Evolutionary conservation across 92 coral and sea anemone genomes (phyloP), one percentile per base, ranked within the genome.

Genomic region (Hydrozoanthus gracilis): DNA sequence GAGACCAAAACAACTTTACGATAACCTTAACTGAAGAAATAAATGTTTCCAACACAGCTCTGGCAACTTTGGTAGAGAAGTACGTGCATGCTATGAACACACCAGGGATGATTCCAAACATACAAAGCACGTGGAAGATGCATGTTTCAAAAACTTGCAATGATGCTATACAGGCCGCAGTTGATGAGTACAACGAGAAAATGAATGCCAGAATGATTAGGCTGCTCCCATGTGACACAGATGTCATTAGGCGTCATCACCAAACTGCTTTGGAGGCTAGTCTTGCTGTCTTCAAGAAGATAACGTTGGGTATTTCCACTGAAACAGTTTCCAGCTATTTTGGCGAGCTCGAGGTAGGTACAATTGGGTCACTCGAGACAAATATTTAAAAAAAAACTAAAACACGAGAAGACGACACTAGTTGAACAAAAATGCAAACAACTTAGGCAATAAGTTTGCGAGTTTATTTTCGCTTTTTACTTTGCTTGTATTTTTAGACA

Each of bases 61-160:
- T 95, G 67, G 96, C 93, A 3, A 76, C 93, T 20, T 82, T 95
- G 76, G 88, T 95, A 11, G 86, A 91, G 51, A 82, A 84, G 16
- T 95, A 91, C 78, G 92, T 93, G 73, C 78, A 91, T 12, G 93
- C 96, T 8, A 82, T 95, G 71, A 95, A 95, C 89, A 91, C 90
- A 20, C 98, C 98, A 51, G 95, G 93, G 9, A 87, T 90, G 15
- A 90, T 95, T 15, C 96, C 98, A 18, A 94, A 91, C 79, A 84
- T 95, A 4, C 90, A 93, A 76, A 93, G 84, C 20, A 76, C 95
- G 51, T 93, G 96, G 98, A 90, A 90, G 10, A 88, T 91, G 47
- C 93, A 88, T 44, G 92, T 93, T 3, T 46, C 83, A 6, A 85
- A 60, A 44, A 92, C 87, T 55, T 92, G 95, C 70, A 88, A 78